phyloP scores from a whole-genome alignment of 2,113 vertebrate species.

The Mystacornis crossleyi region DNA sequence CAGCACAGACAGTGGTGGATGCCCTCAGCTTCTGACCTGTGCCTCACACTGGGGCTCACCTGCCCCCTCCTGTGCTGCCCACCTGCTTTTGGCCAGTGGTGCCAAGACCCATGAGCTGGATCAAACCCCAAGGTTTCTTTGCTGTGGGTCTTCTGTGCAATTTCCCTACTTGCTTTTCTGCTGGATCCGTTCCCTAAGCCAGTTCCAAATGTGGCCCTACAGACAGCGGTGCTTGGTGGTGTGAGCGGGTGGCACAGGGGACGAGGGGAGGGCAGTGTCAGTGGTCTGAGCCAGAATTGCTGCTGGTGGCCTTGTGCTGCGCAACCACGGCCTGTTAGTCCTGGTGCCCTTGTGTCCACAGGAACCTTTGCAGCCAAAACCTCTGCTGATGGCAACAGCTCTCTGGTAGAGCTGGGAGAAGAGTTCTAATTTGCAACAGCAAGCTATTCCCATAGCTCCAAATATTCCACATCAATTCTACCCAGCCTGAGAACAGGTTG shows the following conservation, averaged over 20 bases:
- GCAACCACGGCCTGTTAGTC: not conserved
- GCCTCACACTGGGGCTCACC: accelerated
- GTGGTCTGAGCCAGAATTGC: not conserved
- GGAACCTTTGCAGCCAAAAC: not conserved
- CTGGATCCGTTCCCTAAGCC: not conserved
- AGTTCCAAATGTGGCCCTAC: not conserved
- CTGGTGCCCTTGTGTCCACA: not conserved
- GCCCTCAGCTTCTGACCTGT: not conserved
- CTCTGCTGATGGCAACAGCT: not conserved
- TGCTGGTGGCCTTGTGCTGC: not conserved
- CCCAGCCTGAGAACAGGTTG: not conserved
- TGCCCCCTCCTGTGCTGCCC: not conserved
- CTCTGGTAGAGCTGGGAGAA: not conserved
- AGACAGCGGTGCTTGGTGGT: accelerated
- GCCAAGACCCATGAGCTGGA: not conserved
- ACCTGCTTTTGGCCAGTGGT: not conserved
- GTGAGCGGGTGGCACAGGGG: not conserved
- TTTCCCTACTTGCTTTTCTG: not conserved
- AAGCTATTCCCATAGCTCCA: not conserved
- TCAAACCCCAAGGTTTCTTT: not conserved
- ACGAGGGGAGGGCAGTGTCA: not conserved
- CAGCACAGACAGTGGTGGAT: not conserved
- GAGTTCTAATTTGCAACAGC: slow-evolving; percentile 1
- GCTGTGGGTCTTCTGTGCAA: not conserved
- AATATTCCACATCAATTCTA: not conserved